Evolutionary conservation across 2,888 invertebrate genomes (phyloP).

Genomic region (Apocheima hispidaria): DNA sequence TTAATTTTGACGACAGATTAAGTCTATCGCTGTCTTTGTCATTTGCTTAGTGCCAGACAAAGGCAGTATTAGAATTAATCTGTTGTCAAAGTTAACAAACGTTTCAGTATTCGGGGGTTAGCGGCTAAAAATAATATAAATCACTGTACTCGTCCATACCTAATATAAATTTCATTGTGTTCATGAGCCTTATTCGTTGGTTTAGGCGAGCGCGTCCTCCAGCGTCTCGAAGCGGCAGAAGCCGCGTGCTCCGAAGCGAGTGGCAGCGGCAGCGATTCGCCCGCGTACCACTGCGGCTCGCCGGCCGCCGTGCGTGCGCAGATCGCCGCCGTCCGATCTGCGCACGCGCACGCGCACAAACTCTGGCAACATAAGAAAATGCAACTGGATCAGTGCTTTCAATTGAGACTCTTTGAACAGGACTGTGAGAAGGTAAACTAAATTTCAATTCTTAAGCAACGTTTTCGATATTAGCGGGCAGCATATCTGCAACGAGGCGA

Average conservation of each 20-base stretch:
- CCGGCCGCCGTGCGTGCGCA: slow-evolving; percentile 91
- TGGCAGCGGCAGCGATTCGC: slow-evolving; percentile 87
- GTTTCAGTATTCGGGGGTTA: no score
- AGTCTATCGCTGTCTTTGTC: no score
- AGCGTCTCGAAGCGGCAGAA: slow-evolving; percentile 86
- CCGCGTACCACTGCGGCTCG: slow-evolving; percentile 90
- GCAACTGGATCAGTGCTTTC: slow-evolving; percentile 98
- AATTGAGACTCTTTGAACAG: slow-evolving; percentile 97
- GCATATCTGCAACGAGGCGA: no score
- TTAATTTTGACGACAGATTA: no score
- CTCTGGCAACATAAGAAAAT: slow-evolving; percentile 98
- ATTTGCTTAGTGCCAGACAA: no score
- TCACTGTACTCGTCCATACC: no score
- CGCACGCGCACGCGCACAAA: slow-evolving; percentile 96
- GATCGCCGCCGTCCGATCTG: slow-evolving; percentile 94
- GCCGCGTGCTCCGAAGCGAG: slow-evolving; percentile 87
- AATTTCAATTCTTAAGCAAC: background rate
- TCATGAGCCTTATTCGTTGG: background rate
- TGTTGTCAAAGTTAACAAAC: no score
- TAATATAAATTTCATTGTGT: no score
- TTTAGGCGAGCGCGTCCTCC: slow-evolving; percentile 90
- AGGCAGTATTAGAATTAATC: no score
- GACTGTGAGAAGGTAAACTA: slow-evolving; percentile 96
- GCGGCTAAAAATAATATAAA: no score
- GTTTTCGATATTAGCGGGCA: background rate